Evolutionary conservation across 2,113 vertebrate genomes (phyloP).

Genomic region (Felis catus): DNA sequence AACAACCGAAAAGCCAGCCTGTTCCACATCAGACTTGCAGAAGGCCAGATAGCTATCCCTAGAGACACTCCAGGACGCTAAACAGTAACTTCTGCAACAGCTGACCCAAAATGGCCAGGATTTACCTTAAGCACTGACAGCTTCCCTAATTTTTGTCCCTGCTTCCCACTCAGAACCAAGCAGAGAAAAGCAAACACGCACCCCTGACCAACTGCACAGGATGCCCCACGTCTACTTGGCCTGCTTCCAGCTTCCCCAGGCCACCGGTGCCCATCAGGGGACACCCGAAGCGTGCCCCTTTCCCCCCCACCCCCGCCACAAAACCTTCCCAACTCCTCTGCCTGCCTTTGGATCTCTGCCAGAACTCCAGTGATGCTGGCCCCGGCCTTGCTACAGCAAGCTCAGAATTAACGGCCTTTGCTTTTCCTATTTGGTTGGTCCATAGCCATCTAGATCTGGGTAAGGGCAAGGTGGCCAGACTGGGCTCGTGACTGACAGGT

Average conservation of each 20-base stretch:
- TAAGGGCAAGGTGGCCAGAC: no score
- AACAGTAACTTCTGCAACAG: background rate
- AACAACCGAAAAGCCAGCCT: background rate
- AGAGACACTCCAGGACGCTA: background rate
- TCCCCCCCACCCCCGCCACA: no score
- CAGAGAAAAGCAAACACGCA: background rate
- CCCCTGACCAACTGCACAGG: background rate
- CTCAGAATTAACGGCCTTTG: background rate
- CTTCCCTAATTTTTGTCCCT: background rate
- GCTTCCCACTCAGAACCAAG: background rate
- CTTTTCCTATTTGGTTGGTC: background rate
- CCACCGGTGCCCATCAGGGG: background rate
- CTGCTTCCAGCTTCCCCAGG: background rate
- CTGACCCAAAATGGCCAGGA: accelerated
- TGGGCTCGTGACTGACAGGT: background rate
- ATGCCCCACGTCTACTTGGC: background rate
- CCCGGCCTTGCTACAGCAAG: background rate
- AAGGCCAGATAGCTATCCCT: background rate
- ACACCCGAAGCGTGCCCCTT: background rate
- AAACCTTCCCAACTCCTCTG: background rate
- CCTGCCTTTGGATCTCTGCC: background rate
- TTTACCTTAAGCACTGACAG: background rate
- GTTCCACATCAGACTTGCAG: background rate
- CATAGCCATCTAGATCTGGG: background rate
- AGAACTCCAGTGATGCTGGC: background rate